Evolutionary conservation across 1,140 invertebrate species (phyloP).

Genomic region (Stegodyphus dumicola): DNA sequence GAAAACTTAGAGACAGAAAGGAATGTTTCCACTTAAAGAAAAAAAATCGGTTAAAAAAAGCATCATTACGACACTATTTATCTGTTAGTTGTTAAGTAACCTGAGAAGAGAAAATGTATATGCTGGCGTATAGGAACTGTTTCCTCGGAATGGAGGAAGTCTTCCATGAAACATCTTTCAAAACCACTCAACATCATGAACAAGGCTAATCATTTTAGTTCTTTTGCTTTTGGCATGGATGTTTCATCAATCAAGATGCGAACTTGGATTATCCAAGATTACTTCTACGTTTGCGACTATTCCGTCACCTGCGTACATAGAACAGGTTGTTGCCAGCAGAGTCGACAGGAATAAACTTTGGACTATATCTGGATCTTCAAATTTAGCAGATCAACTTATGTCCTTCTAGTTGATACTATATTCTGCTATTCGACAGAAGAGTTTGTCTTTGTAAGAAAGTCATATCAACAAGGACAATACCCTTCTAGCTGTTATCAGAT

Average conservation of each 20-base stretch:
- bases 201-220: constrained; percentile 45
- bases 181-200: constrained; percentile 54
- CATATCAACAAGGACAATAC: constrained; percentile 37
- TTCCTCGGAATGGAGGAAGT: constrained; percentile 42
- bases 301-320: constrained; percentile 58
- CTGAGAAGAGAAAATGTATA: constrained; percentile 35
- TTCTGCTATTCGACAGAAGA: constrained; percentile 9
- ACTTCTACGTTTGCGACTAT: constrained; percentile 32
- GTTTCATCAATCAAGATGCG: constrained; percentile 44
- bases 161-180: constrained; percentile 56
- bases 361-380: constrained; percentile 46
- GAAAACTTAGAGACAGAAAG: not conserved
- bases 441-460: not conserved
- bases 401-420: constrained; percentile 22
- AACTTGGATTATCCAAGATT: constrained; percentile 46
- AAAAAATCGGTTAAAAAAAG: constrained; percentile 40
- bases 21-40: not conserved
- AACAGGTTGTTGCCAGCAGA: constrained; percentile 45
- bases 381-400: constrained; percentile 43
- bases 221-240: constrained; percentile 39
- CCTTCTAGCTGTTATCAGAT: constrained; percentile 2
- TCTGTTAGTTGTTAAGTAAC: constrained; percentile 35
- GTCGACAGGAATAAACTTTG: constrained; percentile 45
- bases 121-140: constrained; percentile 31
- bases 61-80: constrained; percentile 25